Evolutionary conservation across 1,140 invertebrate genomes (phyloP).

Genomic region (Leptinotarsa defecta): DNA sequence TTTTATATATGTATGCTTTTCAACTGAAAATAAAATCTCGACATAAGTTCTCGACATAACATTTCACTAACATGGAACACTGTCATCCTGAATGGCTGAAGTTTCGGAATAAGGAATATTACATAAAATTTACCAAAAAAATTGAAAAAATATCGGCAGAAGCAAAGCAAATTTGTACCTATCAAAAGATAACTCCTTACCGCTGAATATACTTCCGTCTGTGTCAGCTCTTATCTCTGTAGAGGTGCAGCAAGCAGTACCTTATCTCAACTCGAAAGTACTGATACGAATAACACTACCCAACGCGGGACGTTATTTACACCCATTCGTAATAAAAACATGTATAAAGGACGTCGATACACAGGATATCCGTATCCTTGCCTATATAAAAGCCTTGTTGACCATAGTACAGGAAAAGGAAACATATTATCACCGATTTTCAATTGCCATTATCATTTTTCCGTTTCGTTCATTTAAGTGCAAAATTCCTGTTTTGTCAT

Average conservation of each 20-base stretch:
- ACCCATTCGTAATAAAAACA: slow-evolving; percentile 34
- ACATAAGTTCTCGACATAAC: too few relatives aligned
- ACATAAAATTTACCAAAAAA: too few relatives aligned
- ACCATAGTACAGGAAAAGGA: slow-evolving; percentile 51
- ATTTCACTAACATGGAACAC: too few relatives aligned
- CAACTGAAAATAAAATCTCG: too few relatives aligned
- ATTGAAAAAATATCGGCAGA: too few relatives aligned
- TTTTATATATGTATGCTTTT: too few relatives aligned
- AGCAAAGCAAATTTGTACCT: too few relatives aligned
- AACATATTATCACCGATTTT: slow-evolving; percentile 55
- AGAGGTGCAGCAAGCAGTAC: slow-evolving; percentile 3
- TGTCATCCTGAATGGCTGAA: too few relatives aligned
- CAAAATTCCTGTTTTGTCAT: slow-evolving; percentile 42
- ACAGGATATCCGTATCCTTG: slow-evolving; percentile 55
- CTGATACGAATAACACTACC: slow-evolving; percentile 10
- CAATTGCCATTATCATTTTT: slow-evolving; percentile 53
- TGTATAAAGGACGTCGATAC: slow-evolving; percentile 39
- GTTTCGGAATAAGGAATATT: too few relatives aligned
- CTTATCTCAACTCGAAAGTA: not conserved
- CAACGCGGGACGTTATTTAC: slow-evolving; percentile 31
- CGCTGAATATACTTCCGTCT: not conserved
- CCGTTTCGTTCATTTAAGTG: slow-evolving; percentile 47
- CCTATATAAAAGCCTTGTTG: slow-evolving; percentile 48
- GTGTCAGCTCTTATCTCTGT: not conserved
- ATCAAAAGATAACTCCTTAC: not conserved